Evolutionary conservation across 1,140 invertebrate genomes (phyloP).

Genomic region (Danaus plexippus): DNA sequence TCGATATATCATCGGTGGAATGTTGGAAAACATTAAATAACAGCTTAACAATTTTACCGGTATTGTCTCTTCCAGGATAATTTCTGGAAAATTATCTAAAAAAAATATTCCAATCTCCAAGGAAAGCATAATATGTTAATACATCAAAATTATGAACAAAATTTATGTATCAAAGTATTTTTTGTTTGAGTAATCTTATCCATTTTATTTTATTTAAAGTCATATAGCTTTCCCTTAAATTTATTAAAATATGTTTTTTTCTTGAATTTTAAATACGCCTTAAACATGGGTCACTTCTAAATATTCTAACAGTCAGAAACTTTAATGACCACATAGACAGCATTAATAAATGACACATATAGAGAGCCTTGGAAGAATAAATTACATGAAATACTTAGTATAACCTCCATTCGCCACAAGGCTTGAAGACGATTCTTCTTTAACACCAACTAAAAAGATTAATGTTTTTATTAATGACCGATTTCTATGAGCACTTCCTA

Average conservation of each 20-base stretch:
- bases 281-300: too few species aligned
- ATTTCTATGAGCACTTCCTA: slow-evolving; percentile 42
- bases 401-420: slow-evolving; percentile 40
- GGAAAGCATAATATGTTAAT: slow-evolving; percentile 1
- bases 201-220: too few species aligned
- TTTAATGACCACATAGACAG: too few species aligned
- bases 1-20: slow-evolving; percentile 8
- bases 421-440: slow-evolving; percentile 48
- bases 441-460: slow-evolving; percentile 46
- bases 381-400: slow-evolving; percentile 61
- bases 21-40: slow-evolving; percentile 1
- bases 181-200: not conserved
- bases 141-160: not conserved
- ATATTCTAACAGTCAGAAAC: too few species aligned
- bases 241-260: too few species aligned
- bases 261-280: too few species aligned
- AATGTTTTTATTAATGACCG: slow-evolving; percentile 4
- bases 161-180: slow-evolving; percentile 1
- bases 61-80: too few species aligned
- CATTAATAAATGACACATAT: too few species aligned
- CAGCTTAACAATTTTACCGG: not conserved
- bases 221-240: too few species aligned
- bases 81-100: not conserved
- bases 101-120: not conserved
- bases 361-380: slow-evolving; percentile 5